phyloP scores from a whole-genome alignment of 2,797 vertebrate species.

The Manis pentadactyla region DNA sequence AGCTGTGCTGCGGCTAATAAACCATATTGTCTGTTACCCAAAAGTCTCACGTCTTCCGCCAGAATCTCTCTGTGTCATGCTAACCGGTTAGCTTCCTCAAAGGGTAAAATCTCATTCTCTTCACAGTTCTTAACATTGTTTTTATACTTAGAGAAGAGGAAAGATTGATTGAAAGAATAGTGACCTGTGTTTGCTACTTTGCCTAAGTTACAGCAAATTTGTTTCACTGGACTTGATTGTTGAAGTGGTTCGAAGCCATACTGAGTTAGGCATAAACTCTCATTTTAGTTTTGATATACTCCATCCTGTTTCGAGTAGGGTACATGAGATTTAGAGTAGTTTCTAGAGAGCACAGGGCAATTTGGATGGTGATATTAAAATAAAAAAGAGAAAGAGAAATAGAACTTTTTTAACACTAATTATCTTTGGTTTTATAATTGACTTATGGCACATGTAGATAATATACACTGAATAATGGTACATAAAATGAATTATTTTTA shows the following conservation, averaged over 20 bases:
- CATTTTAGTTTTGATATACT: not conserved
- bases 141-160: not conserved
- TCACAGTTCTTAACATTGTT: not conserved
- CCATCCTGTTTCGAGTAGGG: not conserved
- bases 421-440: not conserved
- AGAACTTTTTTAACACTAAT: not conserved
- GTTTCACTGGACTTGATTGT: not conserved
- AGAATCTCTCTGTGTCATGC: not conserved
- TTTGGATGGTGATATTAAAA: not conserved
- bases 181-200: not conserved
- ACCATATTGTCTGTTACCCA: not conserved
- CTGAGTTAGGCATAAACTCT: not conserved
- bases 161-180: not conserved
- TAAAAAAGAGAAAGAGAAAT: not conserved
- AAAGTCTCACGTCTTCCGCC: not conserved
- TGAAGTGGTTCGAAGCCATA: not conserved
- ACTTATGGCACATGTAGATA: not conserved
- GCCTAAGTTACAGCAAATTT: not conserved
- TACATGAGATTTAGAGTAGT: not conserved
- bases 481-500: not conserved
- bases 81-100: not conserved
- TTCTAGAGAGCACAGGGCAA: not conserved
- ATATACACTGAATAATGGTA: not conserved
- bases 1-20: not conserved
- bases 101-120: not conserved